Base-by-base conservation (phyloP, 2,888 invertebrate genomes). In the Rotaria macrura region DNA sequence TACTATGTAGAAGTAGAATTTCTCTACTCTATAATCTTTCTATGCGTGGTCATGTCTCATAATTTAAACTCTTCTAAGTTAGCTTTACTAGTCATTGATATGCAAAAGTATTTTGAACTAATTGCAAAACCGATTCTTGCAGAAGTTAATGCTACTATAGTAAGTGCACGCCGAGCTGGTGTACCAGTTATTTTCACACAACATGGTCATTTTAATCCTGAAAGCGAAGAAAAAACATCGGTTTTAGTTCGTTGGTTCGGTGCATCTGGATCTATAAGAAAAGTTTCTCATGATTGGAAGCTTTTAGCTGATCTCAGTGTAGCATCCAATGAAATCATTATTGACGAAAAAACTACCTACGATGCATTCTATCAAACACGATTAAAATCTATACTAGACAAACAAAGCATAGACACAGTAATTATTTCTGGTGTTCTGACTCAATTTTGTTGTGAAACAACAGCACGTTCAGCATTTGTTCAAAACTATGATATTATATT, bases 361-460 rank as follows among this genome's bases (percentile, higher is more conserved):
- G 86, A 87, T 79, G 86, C 87, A 54, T 87, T 87, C 74, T 43
- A 87, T 57, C 47, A 52, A 25, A 87, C 87, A 23, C 23, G 84
- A n/a, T 74, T 87, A 12, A 85, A 85, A 25, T 52, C 85, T 43
- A 29, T 87, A 23, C 72, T 87, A n/a, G 65, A 84, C 43, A 14
- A 74, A 85, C 20, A 43, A 52, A 57, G 85, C 38, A 79, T 86
- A n/a, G 40, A 87, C 74, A 87, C 87, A 43, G 85, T 87, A n/a
- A 72, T 87, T 25, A 83, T 87, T 2, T 34, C 54, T 12, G 87
- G 87, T 38, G 87, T 87, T 47, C 55, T 87, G 85, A 87, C 87
- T 10, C 85, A 87, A 49, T 52, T 87, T 34, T 87, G 87, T 65
- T 87, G 87, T 83, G 87, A 87, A 85, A 86, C 87, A 25, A 87